Evolutionary conservation across 2,797 vertebrate genomes (phyloP).

Genomic region (Rousettus madagascariensis): DNA sequence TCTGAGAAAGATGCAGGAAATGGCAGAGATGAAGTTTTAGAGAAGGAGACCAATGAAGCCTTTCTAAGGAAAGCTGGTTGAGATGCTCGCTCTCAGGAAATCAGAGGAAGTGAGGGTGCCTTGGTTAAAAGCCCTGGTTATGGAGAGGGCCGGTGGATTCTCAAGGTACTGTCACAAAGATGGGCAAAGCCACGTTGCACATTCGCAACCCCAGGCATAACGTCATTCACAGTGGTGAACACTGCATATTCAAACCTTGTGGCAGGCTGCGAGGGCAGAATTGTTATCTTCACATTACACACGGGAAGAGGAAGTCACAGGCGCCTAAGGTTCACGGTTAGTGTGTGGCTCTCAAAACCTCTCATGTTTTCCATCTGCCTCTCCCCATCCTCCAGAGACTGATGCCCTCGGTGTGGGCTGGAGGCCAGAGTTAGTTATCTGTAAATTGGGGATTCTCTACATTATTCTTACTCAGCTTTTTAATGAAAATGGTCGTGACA

Average conservation of each 20-base stretch:
- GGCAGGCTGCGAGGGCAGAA: background rate
- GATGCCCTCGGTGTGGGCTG: background rate
- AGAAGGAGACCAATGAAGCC: background rate
- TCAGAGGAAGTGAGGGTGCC: background rate
- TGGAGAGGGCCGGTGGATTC: no score
- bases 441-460: background rate
- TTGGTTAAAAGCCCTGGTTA: background rate
- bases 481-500: background rate
- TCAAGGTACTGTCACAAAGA: no score
- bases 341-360: background rate
- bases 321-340: rapidly evolving
- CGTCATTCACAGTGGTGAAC: rapidly evolving
- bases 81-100: no score
- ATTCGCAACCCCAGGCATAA: background rate
- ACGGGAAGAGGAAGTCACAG: background rate
- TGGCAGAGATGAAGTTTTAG: background rate
- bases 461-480: background rate
- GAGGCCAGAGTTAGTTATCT: background rate
- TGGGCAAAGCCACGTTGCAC: rapidly evolving
- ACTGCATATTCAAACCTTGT: rapidly evolving
- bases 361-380: no score
- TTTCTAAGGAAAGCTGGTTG: background rate
- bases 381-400: no score
- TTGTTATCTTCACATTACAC: rapidly evolving
- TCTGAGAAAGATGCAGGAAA: background rate